Percentiles rank a stretch among this genome's conserved stretches.
Conservation (phyloP, 2,797 vertebrate genomes). For the Sorex maritimensis region DNA sequence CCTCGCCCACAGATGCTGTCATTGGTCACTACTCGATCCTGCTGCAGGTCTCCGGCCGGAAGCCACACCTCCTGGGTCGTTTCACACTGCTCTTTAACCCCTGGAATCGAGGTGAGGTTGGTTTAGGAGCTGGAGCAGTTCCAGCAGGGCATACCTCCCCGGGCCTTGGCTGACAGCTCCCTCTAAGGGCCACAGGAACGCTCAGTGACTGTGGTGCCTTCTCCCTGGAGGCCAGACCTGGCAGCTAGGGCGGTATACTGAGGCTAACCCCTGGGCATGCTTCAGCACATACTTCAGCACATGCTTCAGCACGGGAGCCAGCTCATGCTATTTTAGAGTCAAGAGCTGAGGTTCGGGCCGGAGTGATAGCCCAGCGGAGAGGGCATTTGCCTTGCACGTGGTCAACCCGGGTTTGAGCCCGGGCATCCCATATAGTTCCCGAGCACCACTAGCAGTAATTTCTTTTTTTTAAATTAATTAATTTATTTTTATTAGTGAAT, state of each 20-base stretch:
- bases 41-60: slow-evolving; percentile 87
- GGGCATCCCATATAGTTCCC: too few relatives aligned
- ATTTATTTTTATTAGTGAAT: too few relatives aligned
- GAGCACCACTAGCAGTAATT: too few relatives aligned
- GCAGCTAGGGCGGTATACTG: background rate
- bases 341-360: background rate
- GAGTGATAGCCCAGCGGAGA: too few relatives aligned
- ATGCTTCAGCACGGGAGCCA: background rate
- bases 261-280: background rate
- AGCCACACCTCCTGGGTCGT: slow-evolving; percentile 88
- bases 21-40: slow-evolving; percentile 94
- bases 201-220: background rate
- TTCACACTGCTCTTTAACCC: slow-evolving; percentile 97
- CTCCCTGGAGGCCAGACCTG: background rate
- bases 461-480: too few relatives aligned
- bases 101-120: slow-evolving; percentile 93
- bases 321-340: background rate
- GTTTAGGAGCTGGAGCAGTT: background rate
- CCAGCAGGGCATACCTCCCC: background rate
- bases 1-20: slow-evolving; percentile 92
- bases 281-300: background rate
- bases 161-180: background rate
- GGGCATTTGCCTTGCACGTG: too few relatives aligned
- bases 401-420: too few relatives aligned
- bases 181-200: background rate